phyloP scores from a whole-genome alignment of 2,797 vertebrate genomes.

The Valencia hispanica region DNA sequence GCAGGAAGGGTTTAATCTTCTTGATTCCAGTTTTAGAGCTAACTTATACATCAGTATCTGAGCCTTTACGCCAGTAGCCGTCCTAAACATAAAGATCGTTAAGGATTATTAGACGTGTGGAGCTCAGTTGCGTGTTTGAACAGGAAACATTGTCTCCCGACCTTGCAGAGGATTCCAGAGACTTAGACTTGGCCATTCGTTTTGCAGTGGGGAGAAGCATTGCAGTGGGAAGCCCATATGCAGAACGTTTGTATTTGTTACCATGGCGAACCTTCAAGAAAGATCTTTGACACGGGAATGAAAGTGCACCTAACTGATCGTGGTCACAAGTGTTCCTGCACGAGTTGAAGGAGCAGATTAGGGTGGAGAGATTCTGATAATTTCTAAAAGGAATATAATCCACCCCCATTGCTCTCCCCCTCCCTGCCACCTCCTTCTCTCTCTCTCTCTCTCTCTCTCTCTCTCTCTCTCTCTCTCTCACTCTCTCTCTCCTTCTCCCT shows the following conservation, averaged over 20 bases:
- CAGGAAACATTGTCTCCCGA: slow-evolving; percentile 15
- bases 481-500: slow-evolving; percentile 71
- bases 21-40: neutral
- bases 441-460: slow-evolving; percentile 49
- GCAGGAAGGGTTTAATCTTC: neutral
- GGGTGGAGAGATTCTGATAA: slow-evolving; percentile 76
- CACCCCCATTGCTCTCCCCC: slow-evolving; percentile 68
- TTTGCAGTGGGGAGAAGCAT: slow-evolving; percentile 26
- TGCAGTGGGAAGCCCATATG: slow-evolving; percentile 38
- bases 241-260: slow-evolving; percentile 71
- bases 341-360: slow-evolving; percentile 45
- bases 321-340: slow-evolving; percentile 34
- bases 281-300: slow-evolving; percentile 61
- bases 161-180: neutral
- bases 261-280: slow-evolving; percentile 76
- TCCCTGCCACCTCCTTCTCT: slow-evolving; percentile 62
- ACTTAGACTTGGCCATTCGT: slow-evolving; percentile 25
- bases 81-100: slow-evolving; percentile 12
- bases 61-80: neutral
- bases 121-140: slow-evolving; percentile 24
- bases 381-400: slow-evolving; percentile 81
- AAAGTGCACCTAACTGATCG: slow-evolving; percentile 53
- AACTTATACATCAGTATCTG: slow-evolving; percentile 18
- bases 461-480: slow-evolving; percentile 76
- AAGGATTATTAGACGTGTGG: slow-evolving; percentile 1